Evolutionary conservation across 1,140 invertebrate genomes (phyloP).

Genomic region (Eciton burchellii): DNA sequence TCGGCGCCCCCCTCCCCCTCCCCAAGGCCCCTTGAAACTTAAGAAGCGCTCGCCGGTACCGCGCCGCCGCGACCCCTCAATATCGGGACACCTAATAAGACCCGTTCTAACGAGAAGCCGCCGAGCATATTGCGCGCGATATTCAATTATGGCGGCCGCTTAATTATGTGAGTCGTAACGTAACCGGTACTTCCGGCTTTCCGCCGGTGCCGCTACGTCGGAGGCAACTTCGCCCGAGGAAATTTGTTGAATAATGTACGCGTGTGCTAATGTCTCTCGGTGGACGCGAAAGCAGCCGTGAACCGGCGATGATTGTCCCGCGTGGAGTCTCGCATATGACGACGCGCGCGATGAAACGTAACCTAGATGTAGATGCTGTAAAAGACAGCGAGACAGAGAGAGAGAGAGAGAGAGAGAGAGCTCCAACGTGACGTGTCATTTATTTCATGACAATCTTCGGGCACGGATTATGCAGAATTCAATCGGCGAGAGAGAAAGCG

Average conservation of each 20-base stretch:
- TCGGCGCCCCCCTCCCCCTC: too few relatives aligned
- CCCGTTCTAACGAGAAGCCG: constrained; percentile 55
- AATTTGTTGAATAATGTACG: constrained; percentile 39
- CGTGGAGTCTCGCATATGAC: not conserved
- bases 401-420: too few relatives aligned
- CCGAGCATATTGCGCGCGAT: constrained; percentile 46
- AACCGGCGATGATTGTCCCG: not conserved
- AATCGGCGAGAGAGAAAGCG: not conserved
- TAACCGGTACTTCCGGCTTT: constrained; percentile 56
- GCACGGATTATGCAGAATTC: not conserved
- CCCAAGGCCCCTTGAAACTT: constrained; percentile 41
- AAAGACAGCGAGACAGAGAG: too few relatives aligned
- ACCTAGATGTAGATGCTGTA: too few relatives aligned
- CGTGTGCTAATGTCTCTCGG: constrained; percentile 20
- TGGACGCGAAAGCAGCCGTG: not conserved
- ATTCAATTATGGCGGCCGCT: constrained; percentile 66
- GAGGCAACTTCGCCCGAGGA: constrained; percentile 28
- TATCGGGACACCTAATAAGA: constrained; percentile 65
- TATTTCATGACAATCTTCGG: not conserved
- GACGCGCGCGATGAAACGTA: not conserved
- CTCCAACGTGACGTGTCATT: not conserved
- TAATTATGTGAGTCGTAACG: constrained; percentile 58
- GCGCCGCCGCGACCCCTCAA: constrained; percentile 39
- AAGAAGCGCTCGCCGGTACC: constrained; percentile 62
- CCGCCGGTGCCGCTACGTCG: not conserved